Conservation (phyloP, 2,113 vertebrate species). For the Festucalex cinctus region DNA sequence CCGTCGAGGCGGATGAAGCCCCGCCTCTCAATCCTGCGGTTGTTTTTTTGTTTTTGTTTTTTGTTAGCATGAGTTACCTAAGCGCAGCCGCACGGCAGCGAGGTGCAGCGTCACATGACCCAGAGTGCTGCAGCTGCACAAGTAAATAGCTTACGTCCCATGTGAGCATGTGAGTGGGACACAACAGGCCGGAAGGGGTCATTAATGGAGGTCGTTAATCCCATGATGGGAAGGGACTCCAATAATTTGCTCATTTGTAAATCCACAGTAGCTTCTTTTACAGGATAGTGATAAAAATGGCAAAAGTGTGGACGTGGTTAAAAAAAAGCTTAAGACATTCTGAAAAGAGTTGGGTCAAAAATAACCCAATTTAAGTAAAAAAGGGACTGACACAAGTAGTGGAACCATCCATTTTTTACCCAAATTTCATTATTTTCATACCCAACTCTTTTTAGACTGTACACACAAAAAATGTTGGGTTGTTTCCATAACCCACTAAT, state of each 20-base stretch:
- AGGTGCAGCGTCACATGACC: constrained; percentile 31
- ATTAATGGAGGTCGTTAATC: constrained; percentile 36
- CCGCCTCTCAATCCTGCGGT: neutral
- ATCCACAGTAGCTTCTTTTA: neutral
- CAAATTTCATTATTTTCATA: no score
- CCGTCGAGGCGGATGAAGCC: constrained; percentile 4
- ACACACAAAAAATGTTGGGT: no score
- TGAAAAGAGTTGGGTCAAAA: no score
- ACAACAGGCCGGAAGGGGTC: constrained; percentile 24
- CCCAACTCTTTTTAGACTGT: no score
- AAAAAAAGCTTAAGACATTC: neutral
- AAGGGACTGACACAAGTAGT: no score
- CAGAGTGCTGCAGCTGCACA: constrained; percentile 24
- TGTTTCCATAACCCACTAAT: no score
- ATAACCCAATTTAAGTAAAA: no score
- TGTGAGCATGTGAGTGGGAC: constrained; percentile 35
- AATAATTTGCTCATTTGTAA: constrained; percentile 4
- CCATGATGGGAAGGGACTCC: constrained; percentile 19
- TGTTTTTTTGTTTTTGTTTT: constrained; percentile 20
- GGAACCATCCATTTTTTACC: no score
- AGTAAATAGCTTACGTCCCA: constrained; percentile 39
- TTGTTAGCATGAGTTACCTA: constrained; percentile 24
- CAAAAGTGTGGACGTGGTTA: neutral
- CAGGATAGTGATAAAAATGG: neutral
- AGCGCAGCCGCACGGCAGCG: constrained; percentile 20